Percentiles rank a stretch among this genome's conserved stretches.
Conservation (phyloP, 2,113 vertebrate genomes). For the Nyctibius bracteatus region DNA sequence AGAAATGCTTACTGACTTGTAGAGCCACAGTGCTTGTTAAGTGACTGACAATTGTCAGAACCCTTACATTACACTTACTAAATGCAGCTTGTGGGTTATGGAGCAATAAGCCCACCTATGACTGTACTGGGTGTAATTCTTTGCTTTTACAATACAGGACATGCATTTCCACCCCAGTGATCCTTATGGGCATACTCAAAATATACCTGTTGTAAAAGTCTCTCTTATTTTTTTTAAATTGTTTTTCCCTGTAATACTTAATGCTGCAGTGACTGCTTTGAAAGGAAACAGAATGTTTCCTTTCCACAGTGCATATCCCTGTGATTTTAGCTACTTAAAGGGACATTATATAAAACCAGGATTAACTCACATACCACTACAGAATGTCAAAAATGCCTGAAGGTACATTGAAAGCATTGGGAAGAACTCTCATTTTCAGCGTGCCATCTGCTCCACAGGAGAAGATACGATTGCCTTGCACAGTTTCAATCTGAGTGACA, state of each 20-base stretch:
- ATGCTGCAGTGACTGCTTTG: slow-evolving; percentile 27
- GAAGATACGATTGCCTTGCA: slow-evolving; percentile 89
- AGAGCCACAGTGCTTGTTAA: slow-evolving; percentile 19
- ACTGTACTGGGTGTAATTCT: not conserved
- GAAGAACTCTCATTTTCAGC: slow-evolving; percentile 93
- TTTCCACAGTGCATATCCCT: not conserved
- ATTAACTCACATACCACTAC: slow-evolving; percentile 60
- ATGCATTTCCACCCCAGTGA: slow-evolving; percentile 80
- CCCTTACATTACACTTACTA: not conserved
- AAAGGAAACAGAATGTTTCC: slow-evolving; percentile 13
- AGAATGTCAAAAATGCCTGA: slow-evolving; percentile 86
- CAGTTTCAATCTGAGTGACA: slow-evolving; percentile 92
- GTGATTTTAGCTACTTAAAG: not conserved
- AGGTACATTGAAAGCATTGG: slow-evolving; percentile 89
- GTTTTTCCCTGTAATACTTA: not conserved
- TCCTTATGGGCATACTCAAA: not conserved
- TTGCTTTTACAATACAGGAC: slow-evolving; percentile 67
- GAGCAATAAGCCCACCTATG: not conserved
- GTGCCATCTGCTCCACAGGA: slow-evolving; percentile 98
- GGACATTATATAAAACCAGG: slow-evolving; percentile 46
- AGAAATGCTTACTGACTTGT: slow-evolving; percentile 18
- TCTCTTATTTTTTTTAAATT: not conserved
- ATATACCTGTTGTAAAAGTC: not conserved
- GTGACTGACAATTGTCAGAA: not conserved
- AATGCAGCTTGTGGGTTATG: slow-evolving; percentile 12